phyloP scores from a whole-genome alignment of 2,888 invertebrate species.

The Craniophora ligustri region DNA sequence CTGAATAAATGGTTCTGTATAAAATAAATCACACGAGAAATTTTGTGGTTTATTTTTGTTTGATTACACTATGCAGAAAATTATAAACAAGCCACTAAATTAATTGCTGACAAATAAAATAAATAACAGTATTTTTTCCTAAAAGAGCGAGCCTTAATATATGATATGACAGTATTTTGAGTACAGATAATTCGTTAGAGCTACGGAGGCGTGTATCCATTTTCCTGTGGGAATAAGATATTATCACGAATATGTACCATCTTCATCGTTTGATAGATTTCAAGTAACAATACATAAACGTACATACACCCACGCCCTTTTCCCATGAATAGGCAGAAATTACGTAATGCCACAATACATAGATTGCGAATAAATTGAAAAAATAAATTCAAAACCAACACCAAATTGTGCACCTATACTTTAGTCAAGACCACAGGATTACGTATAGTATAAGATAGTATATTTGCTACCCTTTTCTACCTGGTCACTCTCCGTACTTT shows the following conservation, averaged over 20 bases:
- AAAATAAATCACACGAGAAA: constrained; percentile 32
- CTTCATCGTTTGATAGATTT: constrained; percentile 12
- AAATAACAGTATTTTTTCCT: constrained; percentile 11
- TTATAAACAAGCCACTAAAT: not conserved
- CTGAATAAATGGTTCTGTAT: constrained; percentile 32
- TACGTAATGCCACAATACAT: no score
- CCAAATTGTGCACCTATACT: no score
- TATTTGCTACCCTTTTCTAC: no score
- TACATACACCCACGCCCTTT: no score
- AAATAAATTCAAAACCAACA: no score
- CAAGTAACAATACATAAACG: not conserved
- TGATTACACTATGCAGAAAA: not conserved
- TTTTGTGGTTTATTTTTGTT: constrained; percentile 14
- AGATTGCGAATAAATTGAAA: no score
- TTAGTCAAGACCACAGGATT: no score
- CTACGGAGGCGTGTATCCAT: constrained; percentile 5
- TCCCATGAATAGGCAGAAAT: no score
- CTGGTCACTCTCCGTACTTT: no score
- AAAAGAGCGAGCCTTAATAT: constrained; percentile 5
- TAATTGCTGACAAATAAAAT: constrained; percentile 6
- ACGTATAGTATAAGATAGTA: no score
- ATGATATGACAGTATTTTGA: constrained; percentile 17
- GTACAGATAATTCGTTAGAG: constrained; percentile 15
- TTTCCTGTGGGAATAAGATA: constrained; percentile 1
- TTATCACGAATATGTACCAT: constrained; percentile 7